phyloP scores from a whole-genome alignment of 2,113 vertebrate species.

The Perca schrenkii region DNA sequence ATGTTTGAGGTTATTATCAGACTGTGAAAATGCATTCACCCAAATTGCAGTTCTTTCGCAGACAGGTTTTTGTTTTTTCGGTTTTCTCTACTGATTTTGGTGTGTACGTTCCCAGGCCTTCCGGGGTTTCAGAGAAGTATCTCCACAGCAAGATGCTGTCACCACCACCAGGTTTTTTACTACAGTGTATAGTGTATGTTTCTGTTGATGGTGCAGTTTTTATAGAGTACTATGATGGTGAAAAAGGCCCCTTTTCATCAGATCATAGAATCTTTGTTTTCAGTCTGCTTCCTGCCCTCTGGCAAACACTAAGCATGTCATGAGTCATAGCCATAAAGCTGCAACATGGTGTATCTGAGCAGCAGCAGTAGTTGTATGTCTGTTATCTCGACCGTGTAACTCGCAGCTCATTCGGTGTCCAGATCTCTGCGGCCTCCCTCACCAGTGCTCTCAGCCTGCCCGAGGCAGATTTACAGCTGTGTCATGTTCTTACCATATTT shows the following conservation, averaged over 20 bases:
- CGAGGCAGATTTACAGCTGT: slow-evolving; percentile 4
- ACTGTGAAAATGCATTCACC: slow-evolving; percentile 8
- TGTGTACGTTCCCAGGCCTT: not conserved
- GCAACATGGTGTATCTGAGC: not conserved
- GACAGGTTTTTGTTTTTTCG: not conserved
- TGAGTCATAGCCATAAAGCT: slow-evolving; percentile 1
- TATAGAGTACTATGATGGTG: not conserved
- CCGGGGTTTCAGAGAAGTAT: not conserved
- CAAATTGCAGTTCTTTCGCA: not conserved
- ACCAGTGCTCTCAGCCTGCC: not conserved
- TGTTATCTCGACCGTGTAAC: slow-evolving; percentile 1
- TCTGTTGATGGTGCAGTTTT: not conserved
- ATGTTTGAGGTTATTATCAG: slow-evolving; percentile 16
- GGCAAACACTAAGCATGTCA: not conserved
- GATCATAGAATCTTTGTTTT: not conserved
- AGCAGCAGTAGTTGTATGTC: not conserved
- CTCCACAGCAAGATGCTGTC: not conserved
- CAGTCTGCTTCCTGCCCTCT: not conserved
- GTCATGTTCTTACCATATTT: slow-evolving; percentile 14
- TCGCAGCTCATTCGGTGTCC: not conserved
- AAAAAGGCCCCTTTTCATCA: not conserved
- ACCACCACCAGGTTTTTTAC: not conserved
- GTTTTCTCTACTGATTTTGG: not conserved
- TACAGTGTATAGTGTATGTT: not conserved
- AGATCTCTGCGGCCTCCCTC: slow-evolving; percentile 4